Evolutionary conservation across 2,888 invertebrate species (phyloP), one percentile per base, ranked within the genome.

Genomic region (Philereme vetulata): DNA sequence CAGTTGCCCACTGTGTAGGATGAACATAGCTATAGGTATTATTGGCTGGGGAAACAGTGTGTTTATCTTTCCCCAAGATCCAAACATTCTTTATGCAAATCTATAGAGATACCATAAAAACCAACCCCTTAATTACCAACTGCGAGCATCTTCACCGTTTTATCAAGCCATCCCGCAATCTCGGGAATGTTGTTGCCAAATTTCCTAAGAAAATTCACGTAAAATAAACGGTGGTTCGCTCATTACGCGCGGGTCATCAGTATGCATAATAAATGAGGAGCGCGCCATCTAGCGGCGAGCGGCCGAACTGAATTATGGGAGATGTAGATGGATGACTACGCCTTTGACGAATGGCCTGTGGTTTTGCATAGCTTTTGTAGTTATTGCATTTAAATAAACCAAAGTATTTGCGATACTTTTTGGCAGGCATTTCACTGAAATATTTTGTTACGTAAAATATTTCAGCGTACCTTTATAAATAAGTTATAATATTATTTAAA

Each of bases 191-290:
- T 80, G 81, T 84, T 85, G 84, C 87, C 87, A 86, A 90, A 90
- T 82, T 82, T 81, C 80, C 74, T 76, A 78, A 82, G 84, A 84
- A 86, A 88, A 84, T 79, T 74, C 73, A 67, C 71, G 74, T 72
- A 78, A 79, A 77, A 77, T 77, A 71, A 70, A 70, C 69, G 72
- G 60, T 45, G 62, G 60, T 57, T 57, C 66, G 70, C 93, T 95
- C 94, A 95, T 95, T 95, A 94, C 90, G 54, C 82, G 80, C 85
- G 90, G 93, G 94, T 94, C 95, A 95, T 95, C 95, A 95, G 95
- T 95, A 95, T 95, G 94, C 95, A 95, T 95, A 95, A 95, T 94
- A 92, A 94, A 95, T 95, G 93, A 94, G 94, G 76, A 78, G 60
- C 76, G 72, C 83, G 81, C 88, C 90, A 90, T 85, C 91, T 88